Base-by-base conservation (phyloP, 2,113 vertebrate genomes). In the Empidonax alnorum region DNA sequence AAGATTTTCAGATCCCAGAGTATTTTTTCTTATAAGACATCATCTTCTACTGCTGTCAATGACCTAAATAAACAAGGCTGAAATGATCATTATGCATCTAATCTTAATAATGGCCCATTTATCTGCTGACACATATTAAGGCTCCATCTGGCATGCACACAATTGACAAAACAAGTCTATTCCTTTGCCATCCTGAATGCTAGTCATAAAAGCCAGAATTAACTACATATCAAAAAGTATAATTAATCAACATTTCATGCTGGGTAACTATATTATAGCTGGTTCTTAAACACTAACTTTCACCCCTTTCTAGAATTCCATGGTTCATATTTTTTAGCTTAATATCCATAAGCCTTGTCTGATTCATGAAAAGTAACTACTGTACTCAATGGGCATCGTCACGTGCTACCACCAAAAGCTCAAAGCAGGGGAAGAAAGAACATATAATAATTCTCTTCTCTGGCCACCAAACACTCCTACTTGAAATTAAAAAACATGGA, bases 91-190 rank as follows among this genome's bases (percentile, higher is more conserved):
- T 97, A 96, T 95, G 93, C 93, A 95, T 97, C 93, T 97, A 97
- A 97, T 97, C 96, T 97, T 97, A 96, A 97, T 97, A 97, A 97
- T 96, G 97, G 94, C 91, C 96, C 90, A 90, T 97, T 97, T 97
- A 96, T 96, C 95, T 96, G 86, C 83, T 93, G 88, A 96, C 94
- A 96, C 92, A 94, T 96, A 97, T 96, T 97, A 97, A 91, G 58
- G 79, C 90, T 97, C 95, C 94, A 97, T 95, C 96, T 96, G 95
- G 95, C 86, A 92, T 37, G 49, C 80, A 90, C 56, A 89, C 81
- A 96, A 95, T 55, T 95, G 91, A 95, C 94, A 96, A 95, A 95
- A 94, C 95, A 96, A 94, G 92, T 83, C 95, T 93, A 88, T 82
- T 77, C 55, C 83, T 96, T 71, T 55, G 44, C 93, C 53, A 91